These are phyloP conservation scores for Boulengeromyrus knoepffleri DNA, from an alignment of 2,113 vertebrate species.

Conservation along the genomic window DNA sequence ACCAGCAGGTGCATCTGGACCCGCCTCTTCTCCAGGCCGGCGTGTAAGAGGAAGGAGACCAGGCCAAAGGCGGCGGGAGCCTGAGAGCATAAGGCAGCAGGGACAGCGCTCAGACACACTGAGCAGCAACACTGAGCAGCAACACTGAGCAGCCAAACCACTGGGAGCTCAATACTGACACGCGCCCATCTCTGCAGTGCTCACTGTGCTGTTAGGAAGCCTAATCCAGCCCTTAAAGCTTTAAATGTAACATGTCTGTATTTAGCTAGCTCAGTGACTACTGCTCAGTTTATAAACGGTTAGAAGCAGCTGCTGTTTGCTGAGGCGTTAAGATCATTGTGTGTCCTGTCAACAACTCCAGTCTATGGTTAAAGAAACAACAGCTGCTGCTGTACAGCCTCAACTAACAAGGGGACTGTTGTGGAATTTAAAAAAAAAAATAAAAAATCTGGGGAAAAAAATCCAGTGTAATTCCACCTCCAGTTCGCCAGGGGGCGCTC, in stretches of 20 bases:
- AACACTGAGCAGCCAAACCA: background rate
- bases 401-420: background rate
- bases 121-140: background rate
- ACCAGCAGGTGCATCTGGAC: slow-evolving; percentile 65
- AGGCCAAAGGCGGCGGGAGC: slow-evolving; percentile 68
- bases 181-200: background rate
- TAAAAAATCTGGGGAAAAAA: background rate
- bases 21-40: slow-evolving; percentile 58
- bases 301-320: background rate
- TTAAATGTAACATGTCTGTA: background rate
- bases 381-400: background rate
- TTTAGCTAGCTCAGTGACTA: background rate
- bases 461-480: background rate
- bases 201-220: background rate
- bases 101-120: background rate
- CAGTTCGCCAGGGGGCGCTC: background rate
- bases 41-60: slow-evolving; percentile 67
- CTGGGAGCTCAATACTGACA: background rate
- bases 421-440: too few species aligned
- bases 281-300: background rate
- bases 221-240: background rate
- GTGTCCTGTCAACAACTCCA: background rate
- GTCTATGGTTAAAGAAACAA: background rate
- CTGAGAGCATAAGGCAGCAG: slow-evolving; percentile 30
- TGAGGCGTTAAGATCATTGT: background rate